Percentiles rank a stretch among this genome's conserved stretches.
Evolutionary conservation across 2,797 vertebrate species (phyloP).

Genomic region (Lagodon rhomboides): DNA sequence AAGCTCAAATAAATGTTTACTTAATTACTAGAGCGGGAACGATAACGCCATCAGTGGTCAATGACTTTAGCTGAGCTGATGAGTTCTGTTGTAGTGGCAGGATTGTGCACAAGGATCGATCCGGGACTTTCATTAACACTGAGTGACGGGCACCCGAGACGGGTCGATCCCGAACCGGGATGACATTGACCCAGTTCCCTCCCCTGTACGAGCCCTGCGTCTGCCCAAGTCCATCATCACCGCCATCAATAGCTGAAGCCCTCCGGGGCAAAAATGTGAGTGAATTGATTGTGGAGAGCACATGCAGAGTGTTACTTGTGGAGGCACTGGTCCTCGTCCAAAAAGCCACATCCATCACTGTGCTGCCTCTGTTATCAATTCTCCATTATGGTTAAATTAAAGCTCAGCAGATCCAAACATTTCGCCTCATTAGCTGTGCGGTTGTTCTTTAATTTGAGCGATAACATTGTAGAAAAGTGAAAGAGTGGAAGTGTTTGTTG

Average conservation of each 20-base stretch:
- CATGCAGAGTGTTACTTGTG: constrained; percentile 44
- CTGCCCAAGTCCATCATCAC: constrained; percentile 67
- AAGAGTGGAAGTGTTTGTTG: constrained; percentile 22
- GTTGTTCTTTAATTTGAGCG: constrained; percentile 34
- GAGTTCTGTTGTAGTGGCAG: constrained; percentile 59
- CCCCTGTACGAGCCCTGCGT: constrained; percentile 43
- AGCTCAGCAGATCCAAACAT: constrained; percentile 56
- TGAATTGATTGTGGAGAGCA: constrained; percentile 61
- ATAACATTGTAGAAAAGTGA: constrained; percentile 27
- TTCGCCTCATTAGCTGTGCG: constrained; percentile 42
- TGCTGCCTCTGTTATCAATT: constrained; percentile 62
- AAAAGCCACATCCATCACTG: constrained; percentile 67
- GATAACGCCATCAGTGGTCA: constrained; percentile 39
- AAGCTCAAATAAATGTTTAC: constrained; percentile 57
- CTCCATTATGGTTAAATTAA: constrained; percentile 61
- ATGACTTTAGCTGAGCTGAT: constrained; percentile 54
- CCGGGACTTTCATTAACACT: constrained; percentile 73
- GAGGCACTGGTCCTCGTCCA: constrained; percentile 64
- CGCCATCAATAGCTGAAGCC: constrained; percentile 66
- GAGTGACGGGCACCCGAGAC: constrained; percentile 58
- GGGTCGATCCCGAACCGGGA: constrained; percentile 75
- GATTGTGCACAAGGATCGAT: constrained; percentile 57
- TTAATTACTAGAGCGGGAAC: constrained; percentile 54
- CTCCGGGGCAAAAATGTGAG: constrained; percentile 48
- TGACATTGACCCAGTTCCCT: constrained; percentile 80